Evolutionary conservation across 64 coral and sea anemone species (phyloP), one percentile per base, ranked within the genome.

Genomic region (Pocillopora verrucosa): DNA sequence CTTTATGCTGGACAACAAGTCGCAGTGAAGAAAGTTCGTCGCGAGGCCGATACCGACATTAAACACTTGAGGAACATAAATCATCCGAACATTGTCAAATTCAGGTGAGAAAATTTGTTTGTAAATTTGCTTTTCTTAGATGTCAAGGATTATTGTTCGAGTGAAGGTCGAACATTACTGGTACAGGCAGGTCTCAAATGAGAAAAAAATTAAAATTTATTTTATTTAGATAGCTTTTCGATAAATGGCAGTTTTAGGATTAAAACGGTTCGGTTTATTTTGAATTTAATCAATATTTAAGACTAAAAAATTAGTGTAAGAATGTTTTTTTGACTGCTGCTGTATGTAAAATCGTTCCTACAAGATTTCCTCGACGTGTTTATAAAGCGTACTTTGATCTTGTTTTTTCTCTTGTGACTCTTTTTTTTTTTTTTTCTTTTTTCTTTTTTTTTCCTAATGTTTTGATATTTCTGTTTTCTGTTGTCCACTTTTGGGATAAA

Each of bases 11-110:
- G 73, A 59, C 91, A 93, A 75, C 95, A 97, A 94, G 95, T 97
- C 5, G 95, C 95, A 3, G 95, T 97, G 34, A 97, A 97, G 56
- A 97, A 97, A 59, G 95, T 97, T 76, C 95, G 95, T 76, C 91
- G 93, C 14, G 83, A 93, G 59, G 90, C 90, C 58, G 95, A 97
- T 76, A 97, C 95, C 10, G 95, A 97, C 16, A 97, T 97, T 19
- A 92, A 87, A 58, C 95, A 97, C 58, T 67, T 97, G 30, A 77
- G 92, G 16, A 82, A 97, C 74, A 65, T 97, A 72, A 82, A 97
- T 76, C 95, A 97, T 22, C 95, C 89, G 14, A 97, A 97, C 70
- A 93, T 97, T 35, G 89, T 97, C 34, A 92, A 92, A n/a, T 97
- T 97, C 82, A 97, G 89, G 95, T 97, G 74, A 4, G 82, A 36